phyloP scores from a whole-genome alignment of 2,113 vertebrate genomes.

The Columba livia region DNA sequence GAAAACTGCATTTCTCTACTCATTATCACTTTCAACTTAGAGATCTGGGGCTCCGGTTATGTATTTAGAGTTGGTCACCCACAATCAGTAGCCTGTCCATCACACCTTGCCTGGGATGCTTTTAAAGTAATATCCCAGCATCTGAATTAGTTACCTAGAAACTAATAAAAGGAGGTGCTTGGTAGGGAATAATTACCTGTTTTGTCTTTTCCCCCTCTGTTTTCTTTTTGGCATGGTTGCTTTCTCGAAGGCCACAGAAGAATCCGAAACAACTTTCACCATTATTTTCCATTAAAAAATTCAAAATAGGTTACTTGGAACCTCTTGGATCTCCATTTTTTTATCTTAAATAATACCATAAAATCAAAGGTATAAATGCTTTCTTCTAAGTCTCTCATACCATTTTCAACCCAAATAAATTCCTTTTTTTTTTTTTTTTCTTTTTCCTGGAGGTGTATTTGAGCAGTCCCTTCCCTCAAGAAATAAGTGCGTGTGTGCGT shows the following conservation, averaged over 20 bases:
- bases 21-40: neutral
- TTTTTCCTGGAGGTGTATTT: neutral
- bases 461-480: constrained; percentile 18
- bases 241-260: neutral
- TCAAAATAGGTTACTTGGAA: neutral
- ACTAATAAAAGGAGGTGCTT: neutral
- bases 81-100: neutral
- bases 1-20: neutral
- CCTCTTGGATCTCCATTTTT: neutral
- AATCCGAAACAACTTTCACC: neutral
- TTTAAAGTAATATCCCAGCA: neutral
- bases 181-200: neutral
- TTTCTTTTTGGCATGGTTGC: neutral
- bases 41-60: neutral
- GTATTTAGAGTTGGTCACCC: neutral
- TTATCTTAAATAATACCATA: neutral
- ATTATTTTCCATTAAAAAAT: neutral
- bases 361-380: neutral
- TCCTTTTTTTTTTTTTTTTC: neutral
- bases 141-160: neutral
- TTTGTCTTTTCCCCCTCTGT: neutral
- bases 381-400: neutral
- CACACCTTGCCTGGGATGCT: neutral
- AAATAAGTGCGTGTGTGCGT: neutral
- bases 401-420: neutral